Conservation (phyloP, 2,888 invertebrate genomes). For the Cheilosia scutellata region DNA sequence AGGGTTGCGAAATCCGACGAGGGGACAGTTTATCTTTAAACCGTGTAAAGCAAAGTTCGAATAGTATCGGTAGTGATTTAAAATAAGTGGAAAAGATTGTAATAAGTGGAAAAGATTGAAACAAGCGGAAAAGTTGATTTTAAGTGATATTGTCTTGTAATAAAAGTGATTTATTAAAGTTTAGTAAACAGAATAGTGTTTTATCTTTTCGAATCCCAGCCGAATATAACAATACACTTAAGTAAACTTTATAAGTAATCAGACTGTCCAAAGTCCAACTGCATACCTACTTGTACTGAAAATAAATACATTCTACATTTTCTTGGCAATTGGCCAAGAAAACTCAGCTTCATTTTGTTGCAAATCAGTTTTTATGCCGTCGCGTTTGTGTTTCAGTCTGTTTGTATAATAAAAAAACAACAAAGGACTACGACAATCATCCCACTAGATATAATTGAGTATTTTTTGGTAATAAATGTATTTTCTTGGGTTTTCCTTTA, state of each 20-base stretch:
- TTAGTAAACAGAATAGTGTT: too few relatives aligned
- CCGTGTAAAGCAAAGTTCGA: too few relatives aligned
- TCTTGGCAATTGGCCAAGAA: constrained; percentile 47
- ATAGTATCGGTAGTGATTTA: too few relatives aligned
- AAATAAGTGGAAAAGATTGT: too few relatives aligned
- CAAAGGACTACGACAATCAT: constrained; percentile 12
- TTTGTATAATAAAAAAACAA: neutral
- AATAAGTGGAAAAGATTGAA: too few relatives aligned
- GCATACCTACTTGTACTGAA: constrained; percentile 12
- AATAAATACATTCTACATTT: constrained; percentile 39
- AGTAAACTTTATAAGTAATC: constrained; percentile 28
- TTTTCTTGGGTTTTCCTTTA: neutral
- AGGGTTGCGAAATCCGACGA: too few relatives aligned
- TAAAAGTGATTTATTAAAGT: too few relatives aligned
- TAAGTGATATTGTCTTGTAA: too few relatives aligned
- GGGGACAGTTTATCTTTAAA: too few relatives aligned
- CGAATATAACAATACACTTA: too few relatives aligned
- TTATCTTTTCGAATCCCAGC: too few relatives aligned
- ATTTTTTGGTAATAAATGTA: neutral
- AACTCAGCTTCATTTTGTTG: neutral
- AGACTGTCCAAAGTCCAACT: constrained; percentile 48
- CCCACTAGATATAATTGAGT: constrained; percentile 20
- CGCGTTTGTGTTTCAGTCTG: neutral
- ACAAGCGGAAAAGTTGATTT: too few relatives aligned
- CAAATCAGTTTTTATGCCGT: neutral